Evolutionary conservation across 2,888 invertebrate species (phyloP).

Genomic region (Cryptus armator): DNA sequence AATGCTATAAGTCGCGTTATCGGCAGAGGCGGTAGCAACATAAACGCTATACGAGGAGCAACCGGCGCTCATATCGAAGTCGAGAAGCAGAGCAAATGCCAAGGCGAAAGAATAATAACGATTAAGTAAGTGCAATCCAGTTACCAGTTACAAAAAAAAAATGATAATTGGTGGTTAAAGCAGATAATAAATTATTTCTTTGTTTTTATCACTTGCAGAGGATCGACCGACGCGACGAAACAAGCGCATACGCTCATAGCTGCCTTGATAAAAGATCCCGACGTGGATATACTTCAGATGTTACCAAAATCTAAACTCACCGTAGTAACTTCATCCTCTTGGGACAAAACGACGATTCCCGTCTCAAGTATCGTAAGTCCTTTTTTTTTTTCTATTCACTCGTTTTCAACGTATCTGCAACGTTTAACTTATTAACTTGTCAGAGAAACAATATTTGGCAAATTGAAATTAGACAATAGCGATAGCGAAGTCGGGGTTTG

Average conservation of each 20-base stretch:
- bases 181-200: slow-evolving; percentile 51
- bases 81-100: slow-evolving; percentile 98
- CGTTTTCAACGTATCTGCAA: not conserved
- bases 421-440: not conserved
- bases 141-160: not conserved
- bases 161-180: slow-evolving; percentile 11
- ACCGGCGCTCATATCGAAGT: slow-evolving; percentile 99
- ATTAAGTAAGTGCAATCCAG: slow-evolving; percentile 90
- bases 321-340: slow-evolving; percentile 86
- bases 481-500: not conserved
- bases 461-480: not conserved
- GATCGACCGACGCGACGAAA: slow-evolving; percentile 95
- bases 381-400: not conserved
- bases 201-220: slow-evolving; percentile 86
- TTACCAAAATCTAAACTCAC: slow-evolving; percentile 89
- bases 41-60: slow-evolving; percentile 98
- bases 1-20: slow-evolving; percentile 98
- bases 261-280: slow-evolving; percentile 97
- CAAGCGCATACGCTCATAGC: slow-evolving; percentile 97
- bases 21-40: slow-evolving; percentile 98
- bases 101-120: slow-evolving; percentile 97
- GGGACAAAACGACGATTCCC: slow-evolving; percentile 87
- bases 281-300: slow-evolving; percentile 94
- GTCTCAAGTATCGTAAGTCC: slow-evolving; percentile 84
- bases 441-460: not conserved